Conservation (phyloP, 2,113 vertebrate species). For the Oreochromis aureus region DNA sequence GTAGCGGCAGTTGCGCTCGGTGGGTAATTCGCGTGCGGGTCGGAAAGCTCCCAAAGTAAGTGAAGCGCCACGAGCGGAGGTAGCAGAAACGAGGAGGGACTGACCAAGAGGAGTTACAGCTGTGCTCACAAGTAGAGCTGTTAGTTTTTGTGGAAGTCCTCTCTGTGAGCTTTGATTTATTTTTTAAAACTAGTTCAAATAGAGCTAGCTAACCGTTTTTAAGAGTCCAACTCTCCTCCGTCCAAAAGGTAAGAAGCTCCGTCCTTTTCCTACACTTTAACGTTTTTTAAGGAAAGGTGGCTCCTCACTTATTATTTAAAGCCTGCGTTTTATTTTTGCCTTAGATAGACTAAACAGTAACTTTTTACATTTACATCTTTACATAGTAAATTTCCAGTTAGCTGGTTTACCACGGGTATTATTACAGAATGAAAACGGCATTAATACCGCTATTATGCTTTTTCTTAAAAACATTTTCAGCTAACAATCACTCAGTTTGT, state of each 20-base stretch:
- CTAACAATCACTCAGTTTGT: neutral
- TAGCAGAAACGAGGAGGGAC: neutral
- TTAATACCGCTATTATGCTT: neutral
- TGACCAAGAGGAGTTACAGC: neutral
- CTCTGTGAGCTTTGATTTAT: neutral
- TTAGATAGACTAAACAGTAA: neutral
- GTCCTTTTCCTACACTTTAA: neutral
- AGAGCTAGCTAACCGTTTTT: neutral
- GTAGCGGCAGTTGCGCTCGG: slow-evolving; percentile 2
- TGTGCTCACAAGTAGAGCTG: too few relatives aligned
- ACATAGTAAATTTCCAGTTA: neutral
- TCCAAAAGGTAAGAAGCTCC: neutral
- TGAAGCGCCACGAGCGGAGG: neutral
- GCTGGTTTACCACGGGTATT: neutral
- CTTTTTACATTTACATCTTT: neutral
- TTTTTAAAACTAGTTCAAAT: neutral
- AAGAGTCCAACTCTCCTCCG: neutral
- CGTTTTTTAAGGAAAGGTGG: neutral
- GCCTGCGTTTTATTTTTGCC: neutral
- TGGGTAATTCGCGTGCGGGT: slow-evolving; percentile 8
- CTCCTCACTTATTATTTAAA: neutral
- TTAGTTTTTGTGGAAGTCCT: neutral
- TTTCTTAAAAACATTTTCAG: neutral
- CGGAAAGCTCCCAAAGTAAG: neutral
- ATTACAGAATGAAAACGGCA: neutral